Evolutionary conservation across 2,888 invertebrate genomes (phyloP), one percentile per base, ranked within the genome.

Genomic region (Leptopilina syphax): DNA sequence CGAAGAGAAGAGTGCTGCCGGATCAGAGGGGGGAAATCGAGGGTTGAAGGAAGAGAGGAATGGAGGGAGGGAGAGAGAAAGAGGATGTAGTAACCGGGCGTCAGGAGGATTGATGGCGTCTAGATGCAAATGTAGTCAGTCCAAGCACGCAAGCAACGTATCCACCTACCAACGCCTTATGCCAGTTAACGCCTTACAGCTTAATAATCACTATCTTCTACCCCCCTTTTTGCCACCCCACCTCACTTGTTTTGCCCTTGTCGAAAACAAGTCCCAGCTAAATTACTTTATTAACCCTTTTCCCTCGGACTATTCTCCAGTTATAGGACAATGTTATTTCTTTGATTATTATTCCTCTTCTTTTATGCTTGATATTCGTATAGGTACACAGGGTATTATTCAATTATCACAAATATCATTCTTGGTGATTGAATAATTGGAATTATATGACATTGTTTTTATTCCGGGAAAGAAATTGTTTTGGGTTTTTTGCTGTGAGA

Each of bases 171-270:
- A 88, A 91, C 90, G 91, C 90, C 91, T 91, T 91, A 91, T 91
- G 91, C 91, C 92, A 92, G 92, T 92, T 91, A 92, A 91, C 91
- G 91, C 91, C 92, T 91, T 91, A 92, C 91, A 90, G 88, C 92
- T 92, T 91, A 91, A 92, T 92, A 92, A 92, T 90, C 89, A 88
- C 89, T 87, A 86, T 88, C 89, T 86, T 86, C 87, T 84, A 85
- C 81, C 77, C 77, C 83, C 83, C 80, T 80, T 70, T 79, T 44
- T 44, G 7, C 44, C 78, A 77, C 68, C 82, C 79, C 70, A 67
- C 80, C 80, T 81, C 83, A 83, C 65, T 34, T 81, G 54, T 86
- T 83, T 85, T 81, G 83, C 85, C 77, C 82, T 79, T 80, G 82
- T 79, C 34, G 83, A 83, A 50, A 84, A 79, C 81, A 81, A 83